Percentiles rank a stretch among this genome's conserved stretches.
Conservation (phyloP, 2,113 vertebrate genomes). For the Urocitellus parryii region DNA sequence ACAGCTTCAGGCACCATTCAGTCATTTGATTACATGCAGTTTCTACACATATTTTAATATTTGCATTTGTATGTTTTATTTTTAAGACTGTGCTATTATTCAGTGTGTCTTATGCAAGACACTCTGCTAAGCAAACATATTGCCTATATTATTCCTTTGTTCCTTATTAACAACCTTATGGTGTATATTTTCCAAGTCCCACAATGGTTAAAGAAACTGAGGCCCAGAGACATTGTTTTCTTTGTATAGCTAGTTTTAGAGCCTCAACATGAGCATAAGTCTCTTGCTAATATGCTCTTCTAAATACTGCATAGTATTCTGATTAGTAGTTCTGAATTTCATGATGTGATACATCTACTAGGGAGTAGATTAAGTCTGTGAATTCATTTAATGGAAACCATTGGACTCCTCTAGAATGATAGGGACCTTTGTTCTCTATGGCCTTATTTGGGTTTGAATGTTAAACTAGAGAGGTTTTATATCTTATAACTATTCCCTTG, state of each 20-base stretch:
- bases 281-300: neutral
- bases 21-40: neutral
- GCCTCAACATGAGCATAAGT: neutral
- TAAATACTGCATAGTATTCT: neutral
- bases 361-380: neutral
- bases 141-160: neutral
- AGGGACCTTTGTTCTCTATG: conserved; percentile 46
- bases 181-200: neutral
- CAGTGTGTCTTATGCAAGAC: neutral
- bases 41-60: neutral
- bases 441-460: conserved; percentile 36
- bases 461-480: conserved; percentile 39
- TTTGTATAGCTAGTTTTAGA: neutral
- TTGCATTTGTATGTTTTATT: neutral
- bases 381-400: neutral
- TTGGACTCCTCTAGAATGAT: conserved; percentile 44
- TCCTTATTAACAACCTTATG: neutral
- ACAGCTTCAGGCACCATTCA: neutral
- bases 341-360: neutral
- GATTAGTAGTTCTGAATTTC: conserved; percentile 15
- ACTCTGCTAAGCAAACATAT: neutral
- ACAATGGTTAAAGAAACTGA: conserved; percentile 25
- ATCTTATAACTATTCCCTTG: conserved; percentile 38
- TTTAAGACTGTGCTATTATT: neutral
- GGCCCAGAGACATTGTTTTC: neutral